These are phyloP conservation scores for Pseudococcus longispinus DNA, from an alignment of 2,888 invertebrate genomes.

Conservation along the genomic window DNA sequence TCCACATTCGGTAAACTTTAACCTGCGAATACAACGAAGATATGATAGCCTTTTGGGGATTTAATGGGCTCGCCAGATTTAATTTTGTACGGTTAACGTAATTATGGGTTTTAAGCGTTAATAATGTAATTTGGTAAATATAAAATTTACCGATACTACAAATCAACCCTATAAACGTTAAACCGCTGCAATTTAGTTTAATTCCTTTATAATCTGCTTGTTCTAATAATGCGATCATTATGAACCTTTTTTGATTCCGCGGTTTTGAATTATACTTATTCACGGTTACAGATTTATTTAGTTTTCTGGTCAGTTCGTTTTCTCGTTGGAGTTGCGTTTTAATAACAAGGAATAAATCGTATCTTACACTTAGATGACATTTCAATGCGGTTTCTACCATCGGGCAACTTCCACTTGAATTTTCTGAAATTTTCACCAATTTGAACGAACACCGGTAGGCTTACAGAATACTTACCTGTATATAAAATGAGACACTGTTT, in stretches of 20 bases:
- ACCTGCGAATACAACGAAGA: background rate
- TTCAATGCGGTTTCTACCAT: background rate
- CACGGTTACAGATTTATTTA: background rate
- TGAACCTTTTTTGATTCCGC: slow-evolving; percentile 1
- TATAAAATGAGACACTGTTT: background rate
- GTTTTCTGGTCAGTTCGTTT: background rate
- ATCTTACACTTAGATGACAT: slow-evolving; percentile 8
- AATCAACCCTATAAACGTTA: slow-evolving; percentile 29
- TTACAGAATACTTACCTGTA: background rate
- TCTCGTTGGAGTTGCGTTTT: background rate
- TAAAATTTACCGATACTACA: slow-evolving; percentile 35
- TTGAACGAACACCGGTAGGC: background rate
- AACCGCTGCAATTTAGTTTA: slow-evolving; percentile 32
- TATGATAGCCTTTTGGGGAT: slow-evolving; percentile 19
- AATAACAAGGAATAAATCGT: background rate
- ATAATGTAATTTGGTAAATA: slow-evolving; percentile 31
- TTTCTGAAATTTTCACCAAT: background rate
- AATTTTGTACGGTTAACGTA: slow-evolving; percentile 29
- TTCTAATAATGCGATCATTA: slow-evolving; percentile 35
- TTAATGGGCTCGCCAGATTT: slow-evolving; percentile 4
- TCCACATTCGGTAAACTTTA: slow-evolving; percentile 2
- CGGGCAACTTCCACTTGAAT: background rate
- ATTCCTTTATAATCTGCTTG: slow-evolving; percentile 32
- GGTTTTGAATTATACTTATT: slow-evolving; percentile 10
- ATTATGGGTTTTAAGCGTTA: slow-evolving; percentile 33